A percentile compares a stretch with the other conserved stretches of the same genome.
Evolutionary conservation across 1,140 invertebrate species (phyloP).

Genomic region (Cherax quadricarinatus): DNA sequence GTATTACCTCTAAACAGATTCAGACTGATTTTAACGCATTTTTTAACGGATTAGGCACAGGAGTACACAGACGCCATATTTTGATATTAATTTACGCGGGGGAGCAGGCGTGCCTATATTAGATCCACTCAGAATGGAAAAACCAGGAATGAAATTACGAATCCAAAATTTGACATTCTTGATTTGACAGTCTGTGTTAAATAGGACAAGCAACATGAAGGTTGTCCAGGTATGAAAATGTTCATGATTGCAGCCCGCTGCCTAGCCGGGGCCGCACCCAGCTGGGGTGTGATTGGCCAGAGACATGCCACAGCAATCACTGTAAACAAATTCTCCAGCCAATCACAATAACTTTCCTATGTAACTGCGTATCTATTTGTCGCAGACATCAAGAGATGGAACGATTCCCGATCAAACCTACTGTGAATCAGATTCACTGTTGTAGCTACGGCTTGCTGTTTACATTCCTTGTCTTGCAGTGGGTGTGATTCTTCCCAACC

Average conservation of each 20-base stretch:
- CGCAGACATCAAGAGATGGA: not conserved
- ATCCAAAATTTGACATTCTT: constrained; percentile 63
- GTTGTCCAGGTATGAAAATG: constrained; percentile 60
- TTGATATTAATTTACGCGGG: not conserved
- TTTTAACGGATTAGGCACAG: not conserved
- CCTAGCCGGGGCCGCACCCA: not conserved
- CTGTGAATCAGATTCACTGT: no score
- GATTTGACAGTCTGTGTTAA: constrained; percentile 61
- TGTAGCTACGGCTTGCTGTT: no score
- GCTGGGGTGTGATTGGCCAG: constrained; percentile 40
- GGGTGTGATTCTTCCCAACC: no score
- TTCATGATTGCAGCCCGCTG: constrained; percentile 34
- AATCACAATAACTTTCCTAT: constrained; percentile 12
- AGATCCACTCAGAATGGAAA: constrained; percentile 20
- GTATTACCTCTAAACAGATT: no score
- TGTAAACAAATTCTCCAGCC: constrained; percentile 40
- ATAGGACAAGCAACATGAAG: constrained; percentile 55
- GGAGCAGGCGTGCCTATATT: not conserved
- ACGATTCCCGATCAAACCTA: no score
- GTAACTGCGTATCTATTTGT: not conserved
- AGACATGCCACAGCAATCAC: constrained; percentile 31
- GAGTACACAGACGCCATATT: constrained; percentile 1
- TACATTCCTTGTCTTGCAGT: no score
- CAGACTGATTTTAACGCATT: no score
- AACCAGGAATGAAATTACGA: constrained; percentile 46